These are phyloP conservation scores for Poecilobothrus nobilitatus DNA, from an alignment of 2,888 invertebrate species.

Conservation along the genomic window DNA sequence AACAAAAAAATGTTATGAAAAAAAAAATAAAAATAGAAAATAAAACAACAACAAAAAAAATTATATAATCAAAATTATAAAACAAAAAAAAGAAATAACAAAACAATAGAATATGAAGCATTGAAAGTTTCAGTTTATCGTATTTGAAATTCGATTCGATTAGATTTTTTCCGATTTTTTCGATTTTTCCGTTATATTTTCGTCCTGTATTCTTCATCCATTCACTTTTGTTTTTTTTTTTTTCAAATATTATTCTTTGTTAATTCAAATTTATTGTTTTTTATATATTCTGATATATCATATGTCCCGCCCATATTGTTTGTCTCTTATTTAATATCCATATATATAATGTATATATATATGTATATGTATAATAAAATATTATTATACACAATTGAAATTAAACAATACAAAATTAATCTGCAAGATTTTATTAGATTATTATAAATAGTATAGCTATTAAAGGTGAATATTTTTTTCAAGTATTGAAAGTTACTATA, in stretches of 20 bases:
- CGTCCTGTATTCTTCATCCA: not conserved
- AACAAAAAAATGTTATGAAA: not conserved
- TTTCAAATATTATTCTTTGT: not conserved
- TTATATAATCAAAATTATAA: not conserved
- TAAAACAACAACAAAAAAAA: not conserved
- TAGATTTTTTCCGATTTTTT: not conserved
- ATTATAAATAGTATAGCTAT: no score
- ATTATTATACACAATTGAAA: no score
- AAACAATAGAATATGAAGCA: not conserved
- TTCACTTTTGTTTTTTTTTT: not conserved
- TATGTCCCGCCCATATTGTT: no score
- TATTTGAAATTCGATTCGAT: slow-evolving; percentile 1
- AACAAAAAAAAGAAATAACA: not conserved
- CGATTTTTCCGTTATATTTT: not conserved
- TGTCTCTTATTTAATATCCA: no score
- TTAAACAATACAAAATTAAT: no score
- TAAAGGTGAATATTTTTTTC: no score
- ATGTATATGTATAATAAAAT: no score
- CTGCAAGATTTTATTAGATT: no score
- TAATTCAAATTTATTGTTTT: no score
- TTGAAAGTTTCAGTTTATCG: not conserved
- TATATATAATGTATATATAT: no score
- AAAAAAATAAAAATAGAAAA: not conserved
- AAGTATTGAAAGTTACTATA: no score
- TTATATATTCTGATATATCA: no score